Evolutionary conservation across 2,113 vertebrate genomes (phyloP).

Genomic region (Entomyzon cyanotis): DNA sequence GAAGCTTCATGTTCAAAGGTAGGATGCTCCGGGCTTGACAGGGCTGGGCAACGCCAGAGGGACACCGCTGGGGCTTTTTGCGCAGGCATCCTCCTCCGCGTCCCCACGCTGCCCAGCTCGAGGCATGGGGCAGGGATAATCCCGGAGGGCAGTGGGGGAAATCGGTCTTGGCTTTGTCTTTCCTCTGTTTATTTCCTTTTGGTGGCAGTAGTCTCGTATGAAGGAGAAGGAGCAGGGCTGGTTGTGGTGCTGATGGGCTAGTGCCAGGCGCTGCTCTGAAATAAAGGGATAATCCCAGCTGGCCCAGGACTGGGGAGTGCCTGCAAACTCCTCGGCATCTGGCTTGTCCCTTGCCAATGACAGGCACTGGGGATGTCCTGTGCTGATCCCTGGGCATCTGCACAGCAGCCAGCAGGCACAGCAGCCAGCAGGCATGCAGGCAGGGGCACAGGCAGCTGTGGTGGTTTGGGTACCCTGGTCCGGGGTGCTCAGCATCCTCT

Average conservation of each 20-base stretch:
- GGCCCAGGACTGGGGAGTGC: background rate
- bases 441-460: background rate
- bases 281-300: background rate
- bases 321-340: background rate
- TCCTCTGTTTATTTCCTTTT: background rate
- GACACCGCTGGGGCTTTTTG: background rate
- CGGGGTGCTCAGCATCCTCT: background rate
- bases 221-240: background rate
- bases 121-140: background rate
- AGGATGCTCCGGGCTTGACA: slow-evolving; percentile 54
- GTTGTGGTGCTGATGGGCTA: background rate
- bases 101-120: background rate
- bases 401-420: background rate
- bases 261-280: background rate
- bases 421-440: fast-evolving
- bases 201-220: background rate
- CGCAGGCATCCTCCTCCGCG: background rate
- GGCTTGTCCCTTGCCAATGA: background rate
- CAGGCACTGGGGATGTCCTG: background rate
- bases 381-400: background rate
- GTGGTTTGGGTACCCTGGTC: background rate
- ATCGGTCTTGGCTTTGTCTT: background rate
- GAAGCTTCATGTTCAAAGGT: slow-evolving; percentile 84
- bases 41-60: slow-evolving; percentile 9
- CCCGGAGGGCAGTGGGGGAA: background rate